These are phyloP conservation scores for Miniopterus natalensis DNA, from an alignment of 2,113 vertebrate species.

Conservation along the genomic window DNA sequence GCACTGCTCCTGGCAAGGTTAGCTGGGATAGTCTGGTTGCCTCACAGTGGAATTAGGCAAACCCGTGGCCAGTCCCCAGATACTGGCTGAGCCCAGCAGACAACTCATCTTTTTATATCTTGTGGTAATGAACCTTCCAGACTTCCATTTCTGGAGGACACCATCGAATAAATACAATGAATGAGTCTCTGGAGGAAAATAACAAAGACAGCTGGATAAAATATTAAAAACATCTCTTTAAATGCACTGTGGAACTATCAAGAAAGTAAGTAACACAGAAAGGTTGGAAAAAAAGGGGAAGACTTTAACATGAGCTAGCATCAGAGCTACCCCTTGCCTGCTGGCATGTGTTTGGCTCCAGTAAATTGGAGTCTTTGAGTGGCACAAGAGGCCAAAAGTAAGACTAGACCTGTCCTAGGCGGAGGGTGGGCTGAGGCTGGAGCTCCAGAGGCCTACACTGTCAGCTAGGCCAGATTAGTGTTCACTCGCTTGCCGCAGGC, in stretches of 20 bases:
- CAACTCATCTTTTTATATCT: background rate
- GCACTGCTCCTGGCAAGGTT: background rate
- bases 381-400: background rate
- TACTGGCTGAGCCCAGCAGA: constrained; percentile 5
- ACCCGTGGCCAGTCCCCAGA: no score
- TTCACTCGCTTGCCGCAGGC: background rate
- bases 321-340: background rate
- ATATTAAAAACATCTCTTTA: constrained; percentile 28
- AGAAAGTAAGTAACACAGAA: background rate
- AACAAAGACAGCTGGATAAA: constrained; percentile 47
- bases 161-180: constrained; percentile 34
- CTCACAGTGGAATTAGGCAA: background rate
- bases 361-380: background rate
- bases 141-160: background rate
- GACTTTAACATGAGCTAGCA: background rate
- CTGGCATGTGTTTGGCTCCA: background rate
- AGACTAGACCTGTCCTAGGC: background rate
- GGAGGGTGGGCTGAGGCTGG: background rate
- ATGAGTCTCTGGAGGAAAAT: constrained; percentile 50
- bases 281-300: background rate
- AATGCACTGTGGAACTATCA: background rate
- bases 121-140: constrained; percentile 12
- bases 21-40: background rate
- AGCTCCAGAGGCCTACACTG: background rate
- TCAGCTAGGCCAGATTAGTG: fast-evolving